Conservation (phyloP, 2,888 invertebrate genomes). For the Nemoura dubitans region DNA sequence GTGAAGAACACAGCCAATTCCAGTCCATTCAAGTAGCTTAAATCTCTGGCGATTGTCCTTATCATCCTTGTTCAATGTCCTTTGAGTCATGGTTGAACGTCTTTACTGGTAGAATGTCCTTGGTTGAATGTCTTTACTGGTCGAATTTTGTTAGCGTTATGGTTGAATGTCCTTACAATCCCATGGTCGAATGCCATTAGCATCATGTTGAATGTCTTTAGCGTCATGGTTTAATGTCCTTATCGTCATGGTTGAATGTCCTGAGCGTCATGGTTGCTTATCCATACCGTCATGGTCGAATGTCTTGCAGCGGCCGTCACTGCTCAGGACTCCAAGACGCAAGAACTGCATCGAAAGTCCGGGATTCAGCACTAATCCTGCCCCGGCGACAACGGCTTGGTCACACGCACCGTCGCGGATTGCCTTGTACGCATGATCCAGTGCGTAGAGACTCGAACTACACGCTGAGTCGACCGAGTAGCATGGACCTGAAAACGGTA, state of each 20-base stretch:
- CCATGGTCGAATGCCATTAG: too few relatives aligned
- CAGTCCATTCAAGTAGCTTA: too few relatives aligned
- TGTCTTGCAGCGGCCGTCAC: conserved; percentile 87
- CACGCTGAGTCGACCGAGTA: conserved; percentile 92
- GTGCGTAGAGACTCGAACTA: conserved; percentile 87
- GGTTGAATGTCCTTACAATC: too few relatives aligned
- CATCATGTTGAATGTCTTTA: not conserved
- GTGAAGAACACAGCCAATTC: too few relatives aligned
- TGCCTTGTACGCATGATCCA: conserved; percentile 82
- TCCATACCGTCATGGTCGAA: conserved; percentile 78
- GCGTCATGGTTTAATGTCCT: too few relatives aligned
- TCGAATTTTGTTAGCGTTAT: too few relatives aligned
- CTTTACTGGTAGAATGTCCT: too few relatives aligned
- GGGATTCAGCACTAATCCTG: conserved; percentile 64
- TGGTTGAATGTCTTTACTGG: too few relatives aligned
- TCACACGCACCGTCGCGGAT: conserved; percentile 86
- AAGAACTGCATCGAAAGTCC: conserved; percentile 87
- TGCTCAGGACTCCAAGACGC: conserved; percentile 75
- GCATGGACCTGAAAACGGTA: conserved; percentile 73
- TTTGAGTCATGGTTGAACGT: too few relatives aligned
- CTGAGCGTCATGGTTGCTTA: conserved; percentile 78
- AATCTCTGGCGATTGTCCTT: too few relatives aligned
- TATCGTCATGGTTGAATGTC: conserved; percentile 83
- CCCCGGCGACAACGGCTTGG: conserved; percentile 87
- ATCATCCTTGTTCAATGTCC: too few relatives aligned